Evolutionary conservation across 37 sponge, comb jelly and placozoan species (phyloP).

Genomic region (Lycopodina hypogea): DNA sequence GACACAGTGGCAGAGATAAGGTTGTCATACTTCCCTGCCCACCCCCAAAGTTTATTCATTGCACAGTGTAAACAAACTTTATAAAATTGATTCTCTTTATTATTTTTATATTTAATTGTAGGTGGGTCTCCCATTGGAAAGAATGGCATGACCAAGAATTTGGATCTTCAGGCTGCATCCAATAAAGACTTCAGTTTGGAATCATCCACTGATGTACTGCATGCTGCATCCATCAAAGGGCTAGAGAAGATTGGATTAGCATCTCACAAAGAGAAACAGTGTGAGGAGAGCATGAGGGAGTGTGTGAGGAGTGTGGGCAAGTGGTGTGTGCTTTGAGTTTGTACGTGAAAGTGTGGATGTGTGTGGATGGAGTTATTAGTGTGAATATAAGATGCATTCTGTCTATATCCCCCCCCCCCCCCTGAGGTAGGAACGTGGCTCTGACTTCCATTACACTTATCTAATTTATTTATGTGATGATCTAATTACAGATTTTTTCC

Average conservation of each 20-base stretch:
- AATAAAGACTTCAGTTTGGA: constrained; percentile 1
- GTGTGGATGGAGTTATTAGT: not conserved
- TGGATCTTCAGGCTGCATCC: not conserved
- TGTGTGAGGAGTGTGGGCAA: not conserved
- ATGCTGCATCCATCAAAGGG: not conserved
- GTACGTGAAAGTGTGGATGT: too few species aligned
- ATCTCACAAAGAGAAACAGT: not conserved
- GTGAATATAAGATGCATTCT: not conserved
- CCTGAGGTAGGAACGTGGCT: too few species aligned
- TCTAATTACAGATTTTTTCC: not conserved
- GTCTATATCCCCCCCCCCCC: too few species aligned
- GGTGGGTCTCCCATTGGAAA: not conserved
- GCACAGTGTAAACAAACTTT: too few species aligned
- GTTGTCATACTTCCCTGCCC: too few species aligned
- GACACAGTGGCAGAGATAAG: too few species aligned
- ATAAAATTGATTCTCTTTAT: too few species aligned
- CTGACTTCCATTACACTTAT: too few species aligned
- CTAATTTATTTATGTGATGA: not conserved
- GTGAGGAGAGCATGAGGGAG: not conserved
- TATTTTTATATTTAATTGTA: not conserved
- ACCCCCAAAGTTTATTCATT: too few species aligned
- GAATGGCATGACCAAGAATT: constrained; percentile 7
- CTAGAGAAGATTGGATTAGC: not conserved
- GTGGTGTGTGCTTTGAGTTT: too few species aligned
- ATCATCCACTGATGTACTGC: not conserved